phyloP scores from a whole-genome alignment of 2,888 invertebrate species.

The Gastracanthus pulcherrimus region DNA sequence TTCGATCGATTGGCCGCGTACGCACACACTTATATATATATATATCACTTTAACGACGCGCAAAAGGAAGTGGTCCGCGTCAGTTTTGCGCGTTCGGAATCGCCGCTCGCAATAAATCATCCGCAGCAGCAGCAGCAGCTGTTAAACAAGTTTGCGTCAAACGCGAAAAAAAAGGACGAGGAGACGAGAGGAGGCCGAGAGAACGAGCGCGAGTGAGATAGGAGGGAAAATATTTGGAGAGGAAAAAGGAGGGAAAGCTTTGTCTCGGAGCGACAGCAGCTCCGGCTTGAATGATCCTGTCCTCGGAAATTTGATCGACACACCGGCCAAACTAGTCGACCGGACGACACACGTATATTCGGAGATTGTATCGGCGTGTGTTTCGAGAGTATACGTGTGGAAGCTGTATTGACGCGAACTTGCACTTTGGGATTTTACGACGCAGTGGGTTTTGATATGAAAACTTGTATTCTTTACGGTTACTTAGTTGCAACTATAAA shows the following conservation, averaged over 20 bases:
- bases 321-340: constrained; percentile 74
- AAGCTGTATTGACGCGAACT: background rate
- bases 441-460: background rate
- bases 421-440: background rate
- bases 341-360: constrained; percentile 59
- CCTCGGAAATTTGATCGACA: constrained; percentile 77
- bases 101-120: constrained; percentile 50
- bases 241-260: constrained; percentile 61
- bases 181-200: constrained; percentile 38
- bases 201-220: constrained; percentile 40
- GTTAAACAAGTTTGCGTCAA: constrained; percentile 55
- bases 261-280: constrained; percentile 66
- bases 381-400: background rate
- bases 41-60: constrained; percentile 35
- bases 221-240: constrained; percentile 51
- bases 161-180: constrained; percentile 19
- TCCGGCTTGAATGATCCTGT: constrained; percentile 71
- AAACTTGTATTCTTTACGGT: constrained; percentile 3
- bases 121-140: constrained; percentile 29
- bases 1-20: background rate
- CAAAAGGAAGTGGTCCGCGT: constrained; percentile 30
- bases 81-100: constrained; percentile 26
- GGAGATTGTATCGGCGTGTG: constrained; percentile 8
- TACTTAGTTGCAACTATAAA: background rate
- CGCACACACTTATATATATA: background rate